Evolutionary conservation across 2,888 invertebrate genomes (phyloP).

Genomic region (Rhagonycha lutea): DNA sequence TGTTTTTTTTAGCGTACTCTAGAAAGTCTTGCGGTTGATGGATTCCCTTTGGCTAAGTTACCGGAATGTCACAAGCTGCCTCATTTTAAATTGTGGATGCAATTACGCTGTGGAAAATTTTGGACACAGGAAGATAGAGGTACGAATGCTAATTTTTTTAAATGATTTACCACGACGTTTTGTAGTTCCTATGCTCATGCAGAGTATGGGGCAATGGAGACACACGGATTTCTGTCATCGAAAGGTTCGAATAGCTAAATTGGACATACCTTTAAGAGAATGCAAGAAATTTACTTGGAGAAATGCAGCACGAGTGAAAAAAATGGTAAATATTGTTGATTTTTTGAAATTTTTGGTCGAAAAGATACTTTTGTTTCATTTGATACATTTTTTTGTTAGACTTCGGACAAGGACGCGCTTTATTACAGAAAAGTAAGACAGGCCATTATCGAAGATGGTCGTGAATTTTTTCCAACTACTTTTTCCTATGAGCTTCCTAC

Average conservation of each 20-base stretch:
- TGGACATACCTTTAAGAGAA: slow-evolving; percentile 31
- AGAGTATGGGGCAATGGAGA: slow-evolving; percentile 33
- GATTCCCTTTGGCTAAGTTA: slow-evolving; percentile 50
- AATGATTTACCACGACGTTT: background rate
- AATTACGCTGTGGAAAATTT: slow-evolving; percentile 42
- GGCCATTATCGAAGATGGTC: slow-evolving; percentile 41
- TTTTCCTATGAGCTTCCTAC: slow-evolving; percentile 48
- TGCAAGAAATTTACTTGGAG: slow-evolving; percentile 41
- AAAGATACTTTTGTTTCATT: too few relatives aligned
- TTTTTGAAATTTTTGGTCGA: too few relatives aligned
- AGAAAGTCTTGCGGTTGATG: slow-evolving; percentile 47
- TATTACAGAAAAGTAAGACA: slow-evolving; percentile 43
- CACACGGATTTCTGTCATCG: slow-evolving; percentile 39
- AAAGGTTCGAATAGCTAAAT: slow-evolving; percentile 18
- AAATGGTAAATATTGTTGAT: slow-evolving; percentile 29
- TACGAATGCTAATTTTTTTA: slow-evolving; percentile 4
- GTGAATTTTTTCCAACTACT: slow-evolving; percentile 49
- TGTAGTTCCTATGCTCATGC: background rate
- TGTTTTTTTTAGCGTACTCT: slow-evolving; percentile 39
- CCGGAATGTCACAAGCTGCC: slow-evolving; percentile 50
- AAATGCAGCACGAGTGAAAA: slow-evolving; percentile 35
- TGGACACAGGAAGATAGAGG: slow-evolving; percentile 43
- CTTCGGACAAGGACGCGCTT: slow-evolving; percentile 23
- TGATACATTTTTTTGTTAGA: slow-evolving; percentile 13
- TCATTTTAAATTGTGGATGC: slow-evolving; percentile 51